Conservation (phyloP, 2,113 vertebrate species). For the Dicrurus megarhynchus region DNA sequence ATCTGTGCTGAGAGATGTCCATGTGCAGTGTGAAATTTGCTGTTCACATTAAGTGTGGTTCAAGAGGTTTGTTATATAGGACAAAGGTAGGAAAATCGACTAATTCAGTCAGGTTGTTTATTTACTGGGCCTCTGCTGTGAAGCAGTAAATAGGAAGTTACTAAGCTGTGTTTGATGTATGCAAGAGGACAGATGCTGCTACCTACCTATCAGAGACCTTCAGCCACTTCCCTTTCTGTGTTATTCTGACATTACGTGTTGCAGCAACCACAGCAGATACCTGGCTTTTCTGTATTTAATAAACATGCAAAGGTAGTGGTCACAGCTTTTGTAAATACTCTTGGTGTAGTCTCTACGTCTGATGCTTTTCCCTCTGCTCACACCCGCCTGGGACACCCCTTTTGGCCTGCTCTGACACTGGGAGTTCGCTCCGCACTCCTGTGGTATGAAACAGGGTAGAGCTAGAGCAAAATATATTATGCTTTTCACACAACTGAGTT, state of each 20-base stretch:
- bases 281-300: not conserved
- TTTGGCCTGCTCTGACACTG: not conserved
- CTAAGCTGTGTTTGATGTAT: constrained; percentile 69
- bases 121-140: not conserved
- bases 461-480: not conserved
- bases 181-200: constrained; percentile 77
- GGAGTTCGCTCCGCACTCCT: not conserved
- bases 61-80: constrained; percentile 72
- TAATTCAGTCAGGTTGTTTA: not conserved
- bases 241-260: not conserved
- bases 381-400: not conserved
- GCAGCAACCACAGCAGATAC: not conserved
- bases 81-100: constrained; percentile 19
- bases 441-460: not conserved
- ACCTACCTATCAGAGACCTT: not conserved
- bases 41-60: constrained; percentile 67
- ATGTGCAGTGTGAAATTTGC: constrained; percentile 23
- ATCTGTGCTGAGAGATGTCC: constrained; percentile 53
- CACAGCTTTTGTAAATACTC: not conserved
- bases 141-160: constrained; percentile 27
- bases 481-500: constrained; percentile 23
- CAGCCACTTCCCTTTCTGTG: not conserved
- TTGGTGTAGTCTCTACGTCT: not conserved
- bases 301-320: not conserved
- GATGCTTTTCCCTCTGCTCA: not conserved